phyloP scores from a whole-genome alignment of 2,888 invertebrate genomes.

The Drosophila leonis region DNA sequence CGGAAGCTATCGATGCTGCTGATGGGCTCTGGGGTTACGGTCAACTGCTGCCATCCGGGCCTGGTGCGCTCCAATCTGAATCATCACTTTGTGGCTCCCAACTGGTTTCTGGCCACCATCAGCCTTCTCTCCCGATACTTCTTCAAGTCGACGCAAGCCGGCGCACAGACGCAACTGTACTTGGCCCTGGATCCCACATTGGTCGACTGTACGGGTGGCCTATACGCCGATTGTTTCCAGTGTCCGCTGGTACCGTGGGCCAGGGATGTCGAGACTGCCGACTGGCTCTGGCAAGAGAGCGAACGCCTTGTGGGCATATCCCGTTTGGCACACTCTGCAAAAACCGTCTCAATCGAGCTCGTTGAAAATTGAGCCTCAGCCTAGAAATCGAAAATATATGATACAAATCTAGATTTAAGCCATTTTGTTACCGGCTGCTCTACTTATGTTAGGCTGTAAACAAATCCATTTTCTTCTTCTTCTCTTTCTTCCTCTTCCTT shows the following conservation, averaged over 20 bases:
- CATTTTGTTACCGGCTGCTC: not conserved
- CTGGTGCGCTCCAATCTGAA: conserved; percentile 91
- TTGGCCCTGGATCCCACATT: conserved; percentile 83
- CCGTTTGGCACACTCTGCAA: conserved; percentile 32
- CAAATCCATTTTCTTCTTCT: not conserved
- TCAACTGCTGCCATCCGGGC: conserved; percentile 91
- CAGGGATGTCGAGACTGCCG: conserved; percentile 86
- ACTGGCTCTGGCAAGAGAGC: conserved; percentile 88
- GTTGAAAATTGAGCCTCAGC: not conserved
- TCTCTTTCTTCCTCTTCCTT: not conserved
- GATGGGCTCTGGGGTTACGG: conserved; percentile 88
- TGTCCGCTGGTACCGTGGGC: conserved; percentile 86
- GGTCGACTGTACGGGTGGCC: conserved; percentile 76
- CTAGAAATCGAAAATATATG: not conserved
- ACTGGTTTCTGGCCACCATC: conserved; percentile 59
- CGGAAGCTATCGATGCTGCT: conserved; percentile 88
- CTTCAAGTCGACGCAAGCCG: conserved; percentile 81
- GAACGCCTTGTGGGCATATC: conserved; percentile 80
- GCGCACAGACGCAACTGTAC: conserved; percentile 83
- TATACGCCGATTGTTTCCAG: conserved; percentile 88
- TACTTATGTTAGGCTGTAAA: not conserved
- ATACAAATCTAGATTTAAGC: not conserved
- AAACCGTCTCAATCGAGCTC: not conserved
- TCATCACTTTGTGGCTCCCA: conserved; percentile 84
- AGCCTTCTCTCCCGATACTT: conserved; percentile 66